Evolutionary conservation across 1,140 invertebrate genomes (phyloP).

Genomic region (Vanessa tameamea): DNA sequence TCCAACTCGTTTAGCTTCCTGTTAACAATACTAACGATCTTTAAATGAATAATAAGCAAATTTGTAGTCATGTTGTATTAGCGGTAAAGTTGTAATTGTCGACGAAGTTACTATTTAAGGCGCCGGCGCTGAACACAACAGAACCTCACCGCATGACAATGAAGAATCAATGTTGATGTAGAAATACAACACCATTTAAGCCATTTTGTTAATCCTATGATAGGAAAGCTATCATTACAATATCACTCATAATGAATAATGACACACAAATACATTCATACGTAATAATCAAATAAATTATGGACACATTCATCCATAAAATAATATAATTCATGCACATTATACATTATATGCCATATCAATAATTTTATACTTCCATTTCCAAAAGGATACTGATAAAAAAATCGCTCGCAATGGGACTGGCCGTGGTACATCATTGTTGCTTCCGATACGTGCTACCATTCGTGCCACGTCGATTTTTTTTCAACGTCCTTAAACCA

Average conservation of each 20-base stretch:
- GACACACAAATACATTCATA: too few relatives aligned
- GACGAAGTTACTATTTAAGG: conserved; percentile 24
- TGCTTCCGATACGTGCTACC: conserved; percentile 63
- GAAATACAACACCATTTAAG: not conserved
- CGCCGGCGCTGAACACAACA: conserved; percentile 17
- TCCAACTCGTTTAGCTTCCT: not conserved
- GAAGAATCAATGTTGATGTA: conserved; percentile 19
- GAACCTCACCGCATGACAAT: conserved; percentile 29
- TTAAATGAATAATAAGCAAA: conserved; percentile 19
- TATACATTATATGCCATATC: conserved; percentile 31
- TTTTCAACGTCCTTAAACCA: conserved; percentile 39
- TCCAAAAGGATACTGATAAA: conserved; percentile 60
- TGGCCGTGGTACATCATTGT: conserved; percentile 67
- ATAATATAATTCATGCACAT: not conserved
- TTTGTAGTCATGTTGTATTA: conserved; percentile 21
- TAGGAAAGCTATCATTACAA: not conserved
- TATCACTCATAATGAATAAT: too few relatives aligned
- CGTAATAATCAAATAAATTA: not conserved
- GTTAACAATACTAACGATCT: conserved; percentile 8
- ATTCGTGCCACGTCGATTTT: conserved; percentile 49
- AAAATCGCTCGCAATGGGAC: conserved; percentile 63
- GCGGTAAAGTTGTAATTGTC: conserved; percentile 27
- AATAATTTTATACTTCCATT: conserved; percentile 28
- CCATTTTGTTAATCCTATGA: not conserved
- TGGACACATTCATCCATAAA: not conserved